Percentiles rank a stretch among this genome's conserved stretches.
These are phyloP conservation scores for Nematolebias whitei DNA, from an alignment of 2,113 vertebrate species.

Conservation along the genomic window DNA sequence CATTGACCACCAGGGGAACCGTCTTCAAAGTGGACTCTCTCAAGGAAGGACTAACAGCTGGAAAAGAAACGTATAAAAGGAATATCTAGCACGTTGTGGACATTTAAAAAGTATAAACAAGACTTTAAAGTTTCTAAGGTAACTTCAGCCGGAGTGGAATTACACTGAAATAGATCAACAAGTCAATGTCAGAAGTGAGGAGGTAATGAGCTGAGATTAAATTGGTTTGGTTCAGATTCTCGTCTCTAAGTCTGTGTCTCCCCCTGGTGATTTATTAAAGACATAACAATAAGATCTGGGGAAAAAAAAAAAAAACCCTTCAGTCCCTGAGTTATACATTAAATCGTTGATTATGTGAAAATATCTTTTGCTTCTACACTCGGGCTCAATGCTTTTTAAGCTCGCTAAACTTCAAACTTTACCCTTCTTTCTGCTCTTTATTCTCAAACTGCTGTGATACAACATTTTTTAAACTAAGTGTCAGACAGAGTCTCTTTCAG, in stretches of 20 bases:
- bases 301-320: background rate
- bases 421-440: background rate
- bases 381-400: too few relatives aligned
- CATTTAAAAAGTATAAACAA: background rate
- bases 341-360: background rate
- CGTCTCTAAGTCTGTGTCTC: slow-evolving; percentile 56
- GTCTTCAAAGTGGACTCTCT: slow-evolving; percentile 91
- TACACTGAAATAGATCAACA: background rate
- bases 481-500: too few relatives aligned
- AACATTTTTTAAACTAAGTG: background rate
- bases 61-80: slow-evolving; percentile 5
- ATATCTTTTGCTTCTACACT: too few relatives aligned
- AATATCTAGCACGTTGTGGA: background rate
- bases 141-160: background rate
- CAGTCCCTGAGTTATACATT: too few relatives aligned
- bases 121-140: background rate
- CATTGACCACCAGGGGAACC: slow-evolving; percentile 91
- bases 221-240: background rate
- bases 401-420: background rate
- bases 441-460: background rate
- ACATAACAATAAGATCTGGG: slow-evolving; percentile 9
- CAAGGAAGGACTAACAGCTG: slow-evolving; percentile 79
- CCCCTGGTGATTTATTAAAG: slow-evolving; percentile 56
- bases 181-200: background rate
- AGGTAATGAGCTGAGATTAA: background rate